These are phyloP conservation scores for Hippolais icterina DNA, from an alignment of 2,113 vertebrate species.

Conservation along the genomic window DNA sequence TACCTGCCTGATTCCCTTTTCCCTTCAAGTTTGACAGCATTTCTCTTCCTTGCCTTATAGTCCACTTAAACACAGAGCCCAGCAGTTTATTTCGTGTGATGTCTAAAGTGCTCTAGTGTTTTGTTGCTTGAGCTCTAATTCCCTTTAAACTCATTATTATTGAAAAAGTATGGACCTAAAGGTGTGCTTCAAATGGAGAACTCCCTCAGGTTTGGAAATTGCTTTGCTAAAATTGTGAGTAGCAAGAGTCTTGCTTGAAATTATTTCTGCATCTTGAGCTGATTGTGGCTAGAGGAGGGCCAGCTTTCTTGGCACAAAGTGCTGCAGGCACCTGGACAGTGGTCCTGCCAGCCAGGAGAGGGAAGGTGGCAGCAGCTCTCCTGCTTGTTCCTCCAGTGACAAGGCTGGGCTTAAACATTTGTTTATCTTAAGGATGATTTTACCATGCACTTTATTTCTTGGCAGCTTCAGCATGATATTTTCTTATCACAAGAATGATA, in stretches of 20 bases:
- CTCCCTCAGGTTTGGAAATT: neutral
- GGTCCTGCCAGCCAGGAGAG: neutral
- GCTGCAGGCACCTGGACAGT: fast-evolving
- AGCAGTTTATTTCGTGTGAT: neutral
- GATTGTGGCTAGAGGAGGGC: neutral
- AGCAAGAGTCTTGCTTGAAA: neutral
- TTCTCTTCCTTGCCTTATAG: neutral
- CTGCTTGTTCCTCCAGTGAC: neutral
- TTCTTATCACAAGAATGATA: neutral
- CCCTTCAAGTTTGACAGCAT: neutral
- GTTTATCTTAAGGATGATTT: neutral
- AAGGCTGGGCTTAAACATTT: neutral
- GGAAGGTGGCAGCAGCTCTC: neutral
- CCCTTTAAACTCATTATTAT: neutral
- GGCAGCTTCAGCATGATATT: neutral
- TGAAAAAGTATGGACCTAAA: neutral
- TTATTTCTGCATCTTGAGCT: neutral
- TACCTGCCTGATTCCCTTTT: neutral
- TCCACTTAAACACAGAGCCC: neutral
- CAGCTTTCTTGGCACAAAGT: fast-evolving
- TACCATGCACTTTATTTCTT: neutral
- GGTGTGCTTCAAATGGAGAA: neutral
- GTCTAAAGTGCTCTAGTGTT: neutral
- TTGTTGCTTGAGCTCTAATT: neutral
- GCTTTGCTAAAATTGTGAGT: neutral